Evolutionary conservation across 2,113 vertebrate species (phyloP).

Genomic region (Lasiurus cinereus): DNA sequence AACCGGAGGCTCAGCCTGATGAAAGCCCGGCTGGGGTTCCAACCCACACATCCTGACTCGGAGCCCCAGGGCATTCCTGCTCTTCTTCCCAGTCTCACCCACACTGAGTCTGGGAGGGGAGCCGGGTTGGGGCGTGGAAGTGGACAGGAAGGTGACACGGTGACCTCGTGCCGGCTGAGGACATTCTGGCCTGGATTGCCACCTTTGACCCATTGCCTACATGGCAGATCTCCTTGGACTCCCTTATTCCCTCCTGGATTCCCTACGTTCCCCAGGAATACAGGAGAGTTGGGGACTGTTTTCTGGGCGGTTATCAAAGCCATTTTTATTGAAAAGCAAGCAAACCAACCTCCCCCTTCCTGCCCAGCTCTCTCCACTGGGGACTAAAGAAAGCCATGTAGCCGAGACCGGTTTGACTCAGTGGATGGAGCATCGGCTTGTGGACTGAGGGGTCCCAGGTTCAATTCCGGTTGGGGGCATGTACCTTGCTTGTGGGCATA

Average conservation of each 20-base stretch:
- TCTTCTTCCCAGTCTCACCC: rapidly evolving
- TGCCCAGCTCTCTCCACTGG: not conserved
- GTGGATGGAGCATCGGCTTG: too few relatives aligned
- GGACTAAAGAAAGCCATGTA: not conserved
- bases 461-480: too few relatives aligned
- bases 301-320: constrained; percentile 14
- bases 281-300: not conserved
- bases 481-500: too few relatives aligned
- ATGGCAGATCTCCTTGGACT: not conserved
- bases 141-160: not conserved
- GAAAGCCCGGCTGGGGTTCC: not conserved
- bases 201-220: constrained; percentile 6
- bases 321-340: constrained; percentile 64
- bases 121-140: not conserved
- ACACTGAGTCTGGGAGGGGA: not conserved
- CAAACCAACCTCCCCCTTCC: not conserved
- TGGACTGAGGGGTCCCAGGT: too few relatives aligned
- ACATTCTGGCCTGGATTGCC: not conserved
- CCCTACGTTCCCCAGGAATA: not conserved
- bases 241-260: constrained; percentile 1
- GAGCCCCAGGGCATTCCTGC: too few relatives aligned
- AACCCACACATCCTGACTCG: rapidly evolving
- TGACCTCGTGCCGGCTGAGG: not conserved
- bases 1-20: not conserved
- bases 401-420: too few relatives aligned